Percentiles rank a stretch among this genome's conserved stretches.
phyloP scores from a whole-genome alignment of 2,113 vertebrate species.

The Muntiacus reevesi region DNA sequence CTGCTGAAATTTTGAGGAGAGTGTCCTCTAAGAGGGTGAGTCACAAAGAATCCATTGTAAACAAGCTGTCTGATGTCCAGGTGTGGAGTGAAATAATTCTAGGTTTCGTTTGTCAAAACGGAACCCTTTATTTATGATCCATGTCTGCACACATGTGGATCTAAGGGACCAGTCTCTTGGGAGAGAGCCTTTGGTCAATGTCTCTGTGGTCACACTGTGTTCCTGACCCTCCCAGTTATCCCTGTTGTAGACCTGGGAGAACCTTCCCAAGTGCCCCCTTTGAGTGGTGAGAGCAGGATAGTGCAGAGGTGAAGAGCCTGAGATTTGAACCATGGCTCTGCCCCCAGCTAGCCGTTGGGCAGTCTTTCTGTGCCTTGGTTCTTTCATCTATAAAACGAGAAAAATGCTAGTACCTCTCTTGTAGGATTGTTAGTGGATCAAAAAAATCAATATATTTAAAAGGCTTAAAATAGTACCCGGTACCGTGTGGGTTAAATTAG shows the following conservation, averaged over 20 bases:
- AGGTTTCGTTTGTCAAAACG: background rate
- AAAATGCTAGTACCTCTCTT: background rate
- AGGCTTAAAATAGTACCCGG: background rate
- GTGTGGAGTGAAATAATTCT: background rate
- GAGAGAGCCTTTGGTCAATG: background rate
- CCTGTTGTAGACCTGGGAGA: background rate
- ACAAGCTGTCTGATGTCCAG: background rate
- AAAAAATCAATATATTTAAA: background rate
- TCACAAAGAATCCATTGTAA: background rate
- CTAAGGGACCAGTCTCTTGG: background rate
- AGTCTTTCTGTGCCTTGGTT: background rate
- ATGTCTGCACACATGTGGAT: background rate
- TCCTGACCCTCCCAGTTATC: background rate
- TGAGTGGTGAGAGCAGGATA: background rate
- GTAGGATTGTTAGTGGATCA: background rate
- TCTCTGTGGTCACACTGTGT: background rate
- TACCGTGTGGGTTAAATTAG: background rate
- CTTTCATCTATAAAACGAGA: background rate
- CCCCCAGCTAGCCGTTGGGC: background rate
- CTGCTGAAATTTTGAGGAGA: background rate
- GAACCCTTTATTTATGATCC: background rate
- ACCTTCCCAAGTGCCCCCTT: background rate
- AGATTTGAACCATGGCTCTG: background rate
- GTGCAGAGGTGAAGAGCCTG: background rate
- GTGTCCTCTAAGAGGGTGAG: background rate